Conservation (phyloP, 2,888 invertebrate species). For the Hyposoter didymator region DNA sequence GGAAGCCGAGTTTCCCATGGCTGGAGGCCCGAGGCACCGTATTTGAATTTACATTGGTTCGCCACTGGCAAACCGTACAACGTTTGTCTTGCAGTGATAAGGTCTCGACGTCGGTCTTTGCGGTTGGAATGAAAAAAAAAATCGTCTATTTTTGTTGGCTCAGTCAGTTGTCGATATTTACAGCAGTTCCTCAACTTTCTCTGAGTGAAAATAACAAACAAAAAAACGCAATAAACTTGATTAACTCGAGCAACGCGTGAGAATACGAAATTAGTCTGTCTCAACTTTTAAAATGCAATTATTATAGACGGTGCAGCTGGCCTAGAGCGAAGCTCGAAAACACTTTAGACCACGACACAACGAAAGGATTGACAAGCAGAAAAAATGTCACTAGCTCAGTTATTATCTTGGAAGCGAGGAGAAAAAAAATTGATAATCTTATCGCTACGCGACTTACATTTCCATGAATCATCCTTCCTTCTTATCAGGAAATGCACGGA, state of each 20-base stretch:
- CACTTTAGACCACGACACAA: conserved; percentile 9
- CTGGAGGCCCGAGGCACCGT: conserved; percentile 32
- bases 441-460: conserved; percentile 49
- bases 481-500: conserved; percentile 26
- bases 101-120: background rate
- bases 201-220: too few species aligned
- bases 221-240: background rate
- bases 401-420: conserved; percentile 49
- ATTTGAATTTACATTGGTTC: conserved; percentile 59
- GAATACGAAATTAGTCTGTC: conserved; percentile 17
- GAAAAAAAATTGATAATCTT: conserved; percentile 50
- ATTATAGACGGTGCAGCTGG: background rate
- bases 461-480: conserved; percentile 22
- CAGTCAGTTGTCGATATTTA: background rate
- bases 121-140: background rate
- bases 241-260: background rate
- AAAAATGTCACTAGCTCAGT: conserved; percentile 4
- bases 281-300: background rate
- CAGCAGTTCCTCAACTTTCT: background rate
- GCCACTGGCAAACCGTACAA: conserved; percentile 34
- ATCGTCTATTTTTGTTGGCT: conserved; percentile 4
- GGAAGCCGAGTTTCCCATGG: conserved; percentile 85
- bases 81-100: conserved; percentile 37
- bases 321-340: background rate
- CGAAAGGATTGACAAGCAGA: background rate